phyloP scores from a whole-genome alignment of 2,888 invertebrate genomes.

The Alviniconcha strummeri region DNA sequence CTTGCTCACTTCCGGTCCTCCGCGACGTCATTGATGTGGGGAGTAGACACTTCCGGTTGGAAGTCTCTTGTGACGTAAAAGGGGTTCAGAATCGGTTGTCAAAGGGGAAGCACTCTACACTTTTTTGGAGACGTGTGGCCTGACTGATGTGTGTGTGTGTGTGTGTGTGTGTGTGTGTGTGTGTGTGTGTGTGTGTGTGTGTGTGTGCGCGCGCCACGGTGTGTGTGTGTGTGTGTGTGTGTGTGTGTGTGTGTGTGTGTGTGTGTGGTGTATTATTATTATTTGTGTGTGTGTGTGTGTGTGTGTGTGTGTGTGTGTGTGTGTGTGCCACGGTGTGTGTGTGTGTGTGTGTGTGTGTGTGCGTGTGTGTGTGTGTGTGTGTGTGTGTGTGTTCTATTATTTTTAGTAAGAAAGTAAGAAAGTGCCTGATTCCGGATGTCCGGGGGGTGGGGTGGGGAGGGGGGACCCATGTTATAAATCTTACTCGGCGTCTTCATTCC shows the following conservation, averaged over 20 bases:
- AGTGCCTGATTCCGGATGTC: too few relatives aligned
- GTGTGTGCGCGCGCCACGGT: not conserved
- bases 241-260: not conserved
- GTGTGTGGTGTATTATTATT: too few relatives aligned
- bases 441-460: too few relatives aligned
- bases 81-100: too few relatives aligned
- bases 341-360: not conserved
- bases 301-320: not conserved
- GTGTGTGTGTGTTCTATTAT: not conserved
- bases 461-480: too few relatives aligned
- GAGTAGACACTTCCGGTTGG: slow-evolving; percentile 17
- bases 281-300: not conserved
- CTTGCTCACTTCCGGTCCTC: slow-evolving; percentile 23
- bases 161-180: not conserved
- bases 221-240: not conserved
- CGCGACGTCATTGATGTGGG: not conserved
- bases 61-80: not conserved
- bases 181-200: not conserved
- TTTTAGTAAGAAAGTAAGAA: not conserved
- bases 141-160: not conserved
- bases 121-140: too few relatives aligned
- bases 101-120: too few relatives aligned
- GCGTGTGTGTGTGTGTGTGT: not conserved
- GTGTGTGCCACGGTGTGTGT: not conserved
- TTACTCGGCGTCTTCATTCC: too few relatives aligned